These are phyloP conservation scores for Copsychus sechellarum DNA, from an alignment of 2,113 vertebrate species.

Conservation along the genomic window DNA sequence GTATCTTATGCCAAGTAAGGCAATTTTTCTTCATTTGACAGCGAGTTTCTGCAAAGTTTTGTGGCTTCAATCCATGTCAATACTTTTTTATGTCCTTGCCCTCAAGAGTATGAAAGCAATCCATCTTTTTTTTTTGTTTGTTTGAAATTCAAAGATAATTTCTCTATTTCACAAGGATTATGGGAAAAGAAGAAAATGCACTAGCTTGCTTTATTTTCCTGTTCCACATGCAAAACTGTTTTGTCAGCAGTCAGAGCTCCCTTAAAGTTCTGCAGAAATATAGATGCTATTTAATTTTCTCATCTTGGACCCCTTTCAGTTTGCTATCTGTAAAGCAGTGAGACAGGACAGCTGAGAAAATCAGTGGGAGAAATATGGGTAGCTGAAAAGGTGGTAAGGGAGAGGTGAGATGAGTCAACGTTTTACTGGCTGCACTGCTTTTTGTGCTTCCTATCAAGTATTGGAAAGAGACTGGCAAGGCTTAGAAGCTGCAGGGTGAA, in stretches of 20 bases:
- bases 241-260: neutral
- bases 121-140: neutral
- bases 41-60: neutral
- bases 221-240: neutral
- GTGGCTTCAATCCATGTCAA: neutral
- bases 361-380: neutral
- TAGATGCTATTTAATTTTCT: neutral
- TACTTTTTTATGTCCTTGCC: neutral
- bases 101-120: neutral
- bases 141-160: neutral
- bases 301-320: neutral
- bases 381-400: neutral
- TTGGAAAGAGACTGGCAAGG: neutral
- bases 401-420: neutral
- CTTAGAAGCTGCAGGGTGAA: neutral
- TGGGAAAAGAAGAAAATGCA: neutral
- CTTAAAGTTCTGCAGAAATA: neutral
- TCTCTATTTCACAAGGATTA: neutral
- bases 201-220: neutral
- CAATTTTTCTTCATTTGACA: neutral
- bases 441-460: neutral
- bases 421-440: rapidly evolving
- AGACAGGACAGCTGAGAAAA: neutral
- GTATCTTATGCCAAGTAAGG: neutral
- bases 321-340: neutral